Percentiles rank a stretch among this genome's conserved stretches.
These are phyloP conservation scores for Panthera leo DNA, from an alignment of 2,113 vertebrate species.

Conservation along the genomic window DNA sequence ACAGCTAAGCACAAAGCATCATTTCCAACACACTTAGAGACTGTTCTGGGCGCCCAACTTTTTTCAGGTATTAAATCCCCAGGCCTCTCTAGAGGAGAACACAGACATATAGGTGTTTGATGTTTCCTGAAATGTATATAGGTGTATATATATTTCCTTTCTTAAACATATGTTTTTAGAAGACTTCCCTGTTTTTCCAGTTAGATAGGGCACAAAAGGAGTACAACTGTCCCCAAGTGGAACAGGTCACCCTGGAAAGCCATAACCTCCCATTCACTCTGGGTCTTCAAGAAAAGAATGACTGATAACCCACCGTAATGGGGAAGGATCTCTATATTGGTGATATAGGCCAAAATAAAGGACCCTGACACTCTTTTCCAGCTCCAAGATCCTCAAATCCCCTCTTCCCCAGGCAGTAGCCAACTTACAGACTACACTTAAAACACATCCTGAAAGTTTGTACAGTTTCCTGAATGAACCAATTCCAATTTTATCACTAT, in stretches of 20 bases:
- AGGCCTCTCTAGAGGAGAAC: neutral
- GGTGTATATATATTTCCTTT: neutral
- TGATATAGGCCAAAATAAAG: neutral
- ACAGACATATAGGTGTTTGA: neutral
- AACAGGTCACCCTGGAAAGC: neutral
- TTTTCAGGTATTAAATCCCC: neutral
- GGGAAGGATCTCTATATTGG: neutral
- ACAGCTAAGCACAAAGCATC: neutral
- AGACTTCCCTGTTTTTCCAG: neutral
- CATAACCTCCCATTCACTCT: neutral
- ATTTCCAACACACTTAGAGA: neutral
- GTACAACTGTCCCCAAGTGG: neutral
- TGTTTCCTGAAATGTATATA: neutral
- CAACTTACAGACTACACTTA: neutral
- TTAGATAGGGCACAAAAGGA: neutral
- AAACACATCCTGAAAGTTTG: neutral
- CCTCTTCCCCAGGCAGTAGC: neutral
- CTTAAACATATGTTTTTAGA: neutral
- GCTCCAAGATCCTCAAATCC: neutral
- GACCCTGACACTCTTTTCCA: neutral
- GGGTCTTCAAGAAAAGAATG: neutral
- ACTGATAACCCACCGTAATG: neutral
- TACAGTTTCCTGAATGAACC: slow-evolving; percentile 1
- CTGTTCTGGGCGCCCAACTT: neutral
- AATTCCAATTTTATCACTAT: neutral